Percentiles rank a stretch among this genome's conserved stretches.
These are phyloP conservation scores for Ecdyonurus torrentis DNA, from an alignment of 2,888 invertebrate genomes.

Conservation along the genomic window DNA sequence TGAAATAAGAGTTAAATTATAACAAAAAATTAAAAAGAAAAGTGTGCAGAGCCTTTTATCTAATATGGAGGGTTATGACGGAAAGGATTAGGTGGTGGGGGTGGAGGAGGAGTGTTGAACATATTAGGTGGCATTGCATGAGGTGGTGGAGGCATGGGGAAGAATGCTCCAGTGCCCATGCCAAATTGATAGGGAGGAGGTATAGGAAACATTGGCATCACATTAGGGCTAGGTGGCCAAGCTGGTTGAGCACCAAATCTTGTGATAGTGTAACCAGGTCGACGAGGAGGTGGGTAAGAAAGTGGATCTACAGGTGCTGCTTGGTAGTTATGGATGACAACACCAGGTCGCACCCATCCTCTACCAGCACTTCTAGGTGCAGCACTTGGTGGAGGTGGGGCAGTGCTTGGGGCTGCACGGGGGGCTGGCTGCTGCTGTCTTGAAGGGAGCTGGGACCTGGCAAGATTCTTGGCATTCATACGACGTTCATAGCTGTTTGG, in stretches of 20 bases:
- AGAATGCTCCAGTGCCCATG: background rate
- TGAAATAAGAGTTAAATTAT: too few relatives aligned
- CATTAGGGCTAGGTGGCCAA: background rate
- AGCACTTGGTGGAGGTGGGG: background rate
- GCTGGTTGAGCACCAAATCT: background rate
- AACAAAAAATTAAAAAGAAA: too few relatives aligned
- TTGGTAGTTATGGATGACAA: background rate
- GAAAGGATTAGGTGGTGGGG: background rate
- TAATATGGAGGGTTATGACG: background rate
- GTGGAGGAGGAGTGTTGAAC: background rate
- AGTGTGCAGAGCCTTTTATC: too few relatives aligned
- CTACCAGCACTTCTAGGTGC: background rate
- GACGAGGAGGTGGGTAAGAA: background rate
- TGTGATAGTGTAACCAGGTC: background rate
- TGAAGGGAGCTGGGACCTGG: background rate
- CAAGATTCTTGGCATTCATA: constrained; percentile 3
- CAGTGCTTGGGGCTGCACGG: background rate
- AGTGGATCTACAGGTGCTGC: background rate
- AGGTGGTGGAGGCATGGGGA: background rate
- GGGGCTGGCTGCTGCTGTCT: background rate
- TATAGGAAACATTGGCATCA: background rate
- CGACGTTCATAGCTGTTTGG: background rate
- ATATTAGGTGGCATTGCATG: background rate
- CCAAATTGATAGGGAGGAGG: constrained; percentile 1
- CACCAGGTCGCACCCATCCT: background rate